Conservation (phyloP, 2,888 invertebrate species). For the Thumatha senex region DNA sequence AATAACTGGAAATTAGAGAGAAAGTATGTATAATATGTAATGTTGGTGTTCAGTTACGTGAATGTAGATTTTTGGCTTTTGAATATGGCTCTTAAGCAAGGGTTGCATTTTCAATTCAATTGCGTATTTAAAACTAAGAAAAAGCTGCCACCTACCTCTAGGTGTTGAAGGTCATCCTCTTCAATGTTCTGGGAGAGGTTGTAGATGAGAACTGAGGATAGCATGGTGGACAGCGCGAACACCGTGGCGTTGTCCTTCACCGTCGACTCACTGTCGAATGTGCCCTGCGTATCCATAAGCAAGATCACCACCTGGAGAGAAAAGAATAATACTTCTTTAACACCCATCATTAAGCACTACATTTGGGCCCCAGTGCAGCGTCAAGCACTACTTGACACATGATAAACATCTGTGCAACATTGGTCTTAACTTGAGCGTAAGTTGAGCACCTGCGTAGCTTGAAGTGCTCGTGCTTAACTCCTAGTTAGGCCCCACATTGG, state of each 20-base stretch:
- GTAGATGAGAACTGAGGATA: slow-evolving; percentile 98
- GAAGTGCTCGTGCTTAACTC: too few species aligned
- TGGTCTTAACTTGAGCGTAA: too few species aligned
- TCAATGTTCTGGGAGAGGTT: slow-evolving; percentile 98
- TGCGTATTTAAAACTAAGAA: too few species aligned
- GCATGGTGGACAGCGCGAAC: slow-evolving; percentile 98
- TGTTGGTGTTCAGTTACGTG: not conserved
- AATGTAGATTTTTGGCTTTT: too few species aligned
- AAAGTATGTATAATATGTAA: not conserved
- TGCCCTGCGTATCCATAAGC: slow-evolving; percentile 97
- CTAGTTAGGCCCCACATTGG: too few species aligned
- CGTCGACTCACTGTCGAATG: slow-evolving; percentile 98
- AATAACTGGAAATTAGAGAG: slow-evolving; percentile 86
- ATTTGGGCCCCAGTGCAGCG: too few species aligned
- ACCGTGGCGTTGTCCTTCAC: slow-evolving; percentile 99
- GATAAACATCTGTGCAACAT: too few species aligned
- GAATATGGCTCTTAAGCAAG: too few species aligned
- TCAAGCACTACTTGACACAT: too few species aligned
- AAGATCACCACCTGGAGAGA: slow-evolving; percentile 90
- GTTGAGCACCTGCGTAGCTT: too few species aligned
- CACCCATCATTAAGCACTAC: not conserved
- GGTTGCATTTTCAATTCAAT: too few species aligned
- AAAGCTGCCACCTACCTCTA: slow-evolving; percentile 83
- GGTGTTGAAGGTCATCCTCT: slow-evolving; percentile 98
- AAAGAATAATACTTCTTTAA: not conserved